Base-by-base conservation (phyloP, 2,888 invertebrate genomes). In the Lysandra coridon region DNA sequence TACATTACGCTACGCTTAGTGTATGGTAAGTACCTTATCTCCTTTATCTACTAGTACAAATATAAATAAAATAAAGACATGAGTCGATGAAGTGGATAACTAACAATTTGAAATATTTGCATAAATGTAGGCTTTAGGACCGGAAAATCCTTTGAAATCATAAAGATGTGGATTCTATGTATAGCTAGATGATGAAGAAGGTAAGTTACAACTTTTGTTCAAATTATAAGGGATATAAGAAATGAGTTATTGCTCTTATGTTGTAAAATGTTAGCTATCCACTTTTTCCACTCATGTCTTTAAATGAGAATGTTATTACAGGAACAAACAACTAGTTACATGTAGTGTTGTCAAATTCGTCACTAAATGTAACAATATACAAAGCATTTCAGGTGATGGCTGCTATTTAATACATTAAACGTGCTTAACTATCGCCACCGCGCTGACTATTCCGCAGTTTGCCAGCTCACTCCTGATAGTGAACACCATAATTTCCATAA, bases 401-500 rank as follows among this genome's bases (percentile, higher is more conserved):
- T n/a, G 5, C 30, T 53, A 57, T 5, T 10, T 12, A 4, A 17
- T 37, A 30, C 57, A 76, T 76, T 57, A 76, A 75, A 79, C 62
- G 64, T 79, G 79, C 64, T 79, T 79, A 62, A 57, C 57, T 76
- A 49, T 6, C 14, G 40, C 75, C 17, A 33, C 64, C 17, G 62
- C 17, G 17, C 4, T 17, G 14, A 33, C 30, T 33, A 49, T 82
- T 80, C 79, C 78, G 82, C 83, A 84, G 83, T 84, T 80, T 81
- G 78, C 82, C 78, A 80, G 81, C 30, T 17, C 30, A 17, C 30
- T 33, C 33, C 57, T 14, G 78, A 73, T 78, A 60, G 75, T 76
- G 60, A 80, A 78, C 79, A 57, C 60, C 30, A 23, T 60, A 30
- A 74, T 78, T 86, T 89, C 87, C 33, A 69, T 14, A 87, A 92